phyloP scores from a whole-genome alignment of 2,797 vertebrate species.

The Hypotaenidia okinawae region DNA sequence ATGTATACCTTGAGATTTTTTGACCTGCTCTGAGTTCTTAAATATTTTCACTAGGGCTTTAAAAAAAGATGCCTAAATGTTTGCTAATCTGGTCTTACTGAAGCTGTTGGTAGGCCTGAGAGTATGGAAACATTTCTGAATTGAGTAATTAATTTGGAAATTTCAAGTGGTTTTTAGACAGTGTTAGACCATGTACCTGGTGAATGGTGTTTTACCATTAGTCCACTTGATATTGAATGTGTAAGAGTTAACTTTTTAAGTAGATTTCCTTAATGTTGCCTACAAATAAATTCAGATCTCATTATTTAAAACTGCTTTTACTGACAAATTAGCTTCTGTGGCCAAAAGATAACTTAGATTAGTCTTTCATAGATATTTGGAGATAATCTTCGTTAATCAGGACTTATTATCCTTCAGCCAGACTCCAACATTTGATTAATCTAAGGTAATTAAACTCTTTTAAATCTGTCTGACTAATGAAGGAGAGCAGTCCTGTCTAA shows the following conservation, averaged over 20 bases:
- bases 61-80: neutral
- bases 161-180: neutral
- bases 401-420: conserved; percentile 51
- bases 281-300: conserved; percentile 13
- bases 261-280: neutral
- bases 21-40: neutral
- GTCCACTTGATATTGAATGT: neutral
- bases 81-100: neutral
- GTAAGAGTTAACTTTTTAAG: neutral
- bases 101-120: neutral
- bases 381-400: conserved; percentile 58
- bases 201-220: neutral
- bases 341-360: conserved; percentile 29
- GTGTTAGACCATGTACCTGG: neutral
- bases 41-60: neutral
- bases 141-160: neutral
- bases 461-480: conserved; percentile 44
- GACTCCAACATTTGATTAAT: conserved; percentile 36
- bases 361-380: conserved; percentile 29
- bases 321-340: conserved; percentile 9
- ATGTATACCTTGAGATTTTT: neutral
- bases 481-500: neutral
- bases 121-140: neutral
- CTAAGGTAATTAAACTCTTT: conserved; percentile 50
- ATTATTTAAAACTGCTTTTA: conserved; percentile 57